Evolutionary conservation across 2,797 vertebrate genomes (phyloP).

Genomic region (Bradypus variegatus): DNA sequence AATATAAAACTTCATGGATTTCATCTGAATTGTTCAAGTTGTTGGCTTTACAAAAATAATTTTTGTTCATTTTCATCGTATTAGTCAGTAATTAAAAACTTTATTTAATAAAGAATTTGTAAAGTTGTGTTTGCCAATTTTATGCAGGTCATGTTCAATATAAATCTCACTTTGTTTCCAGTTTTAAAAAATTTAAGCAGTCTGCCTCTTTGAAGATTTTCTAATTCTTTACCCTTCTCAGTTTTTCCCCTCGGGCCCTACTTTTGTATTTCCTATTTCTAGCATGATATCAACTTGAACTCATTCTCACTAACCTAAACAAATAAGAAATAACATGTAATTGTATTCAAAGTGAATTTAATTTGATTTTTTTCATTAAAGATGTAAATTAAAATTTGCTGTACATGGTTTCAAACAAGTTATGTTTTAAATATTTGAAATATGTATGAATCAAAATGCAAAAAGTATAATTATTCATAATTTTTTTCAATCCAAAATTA

Average conservation of each 20-base stretch:
- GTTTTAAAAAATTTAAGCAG: conserved; percentile 21
- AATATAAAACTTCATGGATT: neutral
- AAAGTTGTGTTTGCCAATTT: conserved; percentile 21
- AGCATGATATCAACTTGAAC: neutral
- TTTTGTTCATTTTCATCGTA: conserved; percentile 5
- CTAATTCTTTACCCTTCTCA: neutral
- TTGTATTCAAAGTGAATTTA: neutral
- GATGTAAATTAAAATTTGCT: conserved; percentile 1
- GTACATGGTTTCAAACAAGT: neutral
- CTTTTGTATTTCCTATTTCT: conserved; percentile 22
- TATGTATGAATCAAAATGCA: neutral
- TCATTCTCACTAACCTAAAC: neutral
- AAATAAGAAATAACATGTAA: conserved; percentile 17
- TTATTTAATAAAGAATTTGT: conserved; percentile 4
- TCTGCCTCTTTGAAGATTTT: neutral
- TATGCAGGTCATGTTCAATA: neutral
- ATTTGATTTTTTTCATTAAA: conserved; percentile 25
- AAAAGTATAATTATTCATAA: neutral
- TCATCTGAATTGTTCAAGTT: conserved; percentile 28
- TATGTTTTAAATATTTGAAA: neutral
- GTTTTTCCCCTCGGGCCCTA: neutral
- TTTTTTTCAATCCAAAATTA: conserved; percentile 4
- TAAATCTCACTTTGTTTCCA: conserved; percentile 16
- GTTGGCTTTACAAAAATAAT: neutral
- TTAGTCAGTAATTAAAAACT: conserved; percentile 5